Evolutionary conservation across 2,888 invertebrate genomes (phyloP), one percentile per base, ranked within the genome.

Genomic region (Pachliopta kotzebuea): DNA sequence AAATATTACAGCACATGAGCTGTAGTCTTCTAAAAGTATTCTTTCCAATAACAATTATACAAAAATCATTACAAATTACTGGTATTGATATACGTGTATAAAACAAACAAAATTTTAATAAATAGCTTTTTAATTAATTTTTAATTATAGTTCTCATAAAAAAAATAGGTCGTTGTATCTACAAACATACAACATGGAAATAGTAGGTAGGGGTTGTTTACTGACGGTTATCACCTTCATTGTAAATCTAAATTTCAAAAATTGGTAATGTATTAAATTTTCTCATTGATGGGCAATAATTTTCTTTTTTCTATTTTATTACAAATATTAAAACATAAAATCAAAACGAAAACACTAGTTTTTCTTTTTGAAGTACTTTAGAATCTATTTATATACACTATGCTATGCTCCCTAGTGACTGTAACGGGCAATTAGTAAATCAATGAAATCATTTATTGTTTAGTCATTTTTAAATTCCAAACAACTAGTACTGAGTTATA

Each of bases 351-450:
- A 45, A 45, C 18, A 6, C 6, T 8, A n/a, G 14, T 45, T 9
- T 14, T 45, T n/a, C n/a, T 45, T 45, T 45, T n/a, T n/a, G n/a
- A 45, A 45, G 45, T 45, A 45, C 18, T 6, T 45, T 45, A 45
- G 7, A 45, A 45, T n/a, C 18, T 18, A 42, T 42, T 45, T 18
- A 45, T 8, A 45, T 18, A 18, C 8, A 6, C 4, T n/a, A 18
- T 18, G 45, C n/a, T 52, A 52, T 14, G 23, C 52, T 52, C 52
- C 52, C 23, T 23, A 52, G 52, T 52, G 23, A 52, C 52, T 23
- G 23, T 52, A 52, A 52, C 52, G 9, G 11, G 4, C 52, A 6
- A 52, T 23, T 23, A 52, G 14, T 23, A 20, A 23, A 52, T 21
- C 52, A 23, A 20, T 45, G 18, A 45, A 45, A 45, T 45, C 45